Conservation (phyloP, 2,797 vertebrate genomes). For the Acanthiza pusilla region DNA sequence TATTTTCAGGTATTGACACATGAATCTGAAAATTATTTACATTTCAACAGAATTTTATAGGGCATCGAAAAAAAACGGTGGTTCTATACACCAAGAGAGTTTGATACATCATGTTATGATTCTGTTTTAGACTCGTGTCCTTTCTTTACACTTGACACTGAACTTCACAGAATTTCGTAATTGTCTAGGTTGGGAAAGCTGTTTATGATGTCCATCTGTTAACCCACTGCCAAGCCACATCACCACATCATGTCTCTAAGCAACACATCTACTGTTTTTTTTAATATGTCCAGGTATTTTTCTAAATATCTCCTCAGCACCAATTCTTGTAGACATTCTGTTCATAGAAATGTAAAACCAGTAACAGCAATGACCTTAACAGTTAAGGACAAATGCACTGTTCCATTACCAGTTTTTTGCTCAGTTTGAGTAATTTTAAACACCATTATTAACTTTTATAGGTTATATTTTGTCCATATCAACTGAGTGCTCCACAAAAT, state of each 20-base stretch:
- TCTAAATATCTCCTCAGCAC: too few species aligned
- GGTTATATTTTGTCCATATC: background rate
- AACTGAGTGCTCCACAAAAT: background rate
- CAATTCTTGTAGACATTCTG: background rate
- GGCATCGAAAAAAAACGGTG: background rate
- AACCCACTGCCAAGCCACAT: background rate
- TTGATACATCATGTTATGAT: background rate
- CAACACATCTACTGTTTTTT: background rate
- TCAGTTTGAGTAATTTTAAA: background rate
- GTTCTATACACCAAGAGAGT: background rate
- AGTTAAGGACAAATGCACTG: background rate
- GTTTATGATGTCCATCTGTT: background rate
- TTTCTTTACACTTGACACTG: background rate
- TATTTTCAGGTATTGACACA: background rate
- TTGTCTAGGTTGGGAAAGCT: background rate
- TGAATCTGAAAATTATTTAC: background rate
- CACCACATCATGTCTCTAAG: background rate
- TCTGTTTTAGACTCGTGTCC: background rate
- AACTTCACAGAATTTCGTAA: background rate
- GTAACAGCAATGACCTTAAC: rapidly evolving
- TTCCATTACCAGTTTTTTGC: background rate
- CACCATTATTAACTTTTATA: background rate
- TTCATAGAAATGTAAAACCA: background rate
- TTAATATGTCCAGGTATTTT: background rate
- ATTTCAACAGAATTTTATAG: background rate